Percentiles rank a stretch among this genome's conserved stretches.
phyloP scores from a whole-genome alignment of 35 echinoderm and acorn worm species.

The Lytechinus pictus region DNA sequence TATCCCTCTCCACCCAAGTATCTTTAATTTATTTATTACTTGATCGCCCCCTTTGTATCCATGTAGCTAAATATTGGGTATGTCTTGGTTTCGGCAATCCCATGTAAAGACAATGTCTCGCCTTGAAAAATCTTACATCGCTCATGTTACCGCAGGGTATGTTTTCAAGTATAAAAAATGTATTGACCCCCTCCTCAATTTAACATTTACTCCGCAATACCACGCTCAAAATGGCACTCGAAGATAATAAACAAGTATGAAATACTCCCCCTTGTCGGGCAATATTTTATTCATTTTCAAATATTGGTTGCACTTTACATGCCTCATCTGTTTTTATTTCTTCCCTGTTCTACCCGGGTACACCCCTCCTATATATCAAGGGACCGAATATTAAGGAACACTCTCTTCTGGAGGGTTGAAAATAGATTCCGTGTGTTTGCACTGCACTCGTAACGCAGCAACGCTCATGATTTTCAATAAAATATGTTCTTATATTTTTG shows the following conservation, averaged over 20 bases:
- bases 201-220: not conserved
- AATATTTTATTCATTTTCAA: not conserved
- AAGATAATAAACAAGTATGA: not conserved
- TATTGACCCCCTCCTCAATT: not conserved
- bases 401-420: not conserved
- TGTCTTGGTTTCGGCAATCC: too few species aligned
- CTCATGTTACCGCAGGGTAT: not conserved
- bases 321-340: not conserved
- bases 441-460: not conserved
- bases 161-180: not conserved
- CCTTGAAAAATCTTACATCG: not conserved
- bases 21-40: too few species aligned
- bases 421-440: not conserved
- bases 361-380: not conserved
- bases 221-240: not conserved
- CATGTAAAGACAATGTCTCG: too few species aligned
- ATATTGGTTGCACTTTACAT: not conserved
- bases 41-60: too few species aligned
- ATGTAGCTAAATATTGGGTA: too few species aligned
- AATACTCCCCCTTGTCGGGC: not conserved
- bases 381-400: not conserved
- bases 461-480: slow-evolving; percentile 12
- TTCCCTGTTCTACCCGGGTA: not conserved
- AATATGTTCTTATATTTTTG: not conserved
- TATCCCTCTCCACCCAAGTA: too few species aligned